These are phyloP conservation scores for Drosophila rufa DNA, from an alignment of 1,140 invertebrate genomes.

Conservation along the genomic window DNA sequence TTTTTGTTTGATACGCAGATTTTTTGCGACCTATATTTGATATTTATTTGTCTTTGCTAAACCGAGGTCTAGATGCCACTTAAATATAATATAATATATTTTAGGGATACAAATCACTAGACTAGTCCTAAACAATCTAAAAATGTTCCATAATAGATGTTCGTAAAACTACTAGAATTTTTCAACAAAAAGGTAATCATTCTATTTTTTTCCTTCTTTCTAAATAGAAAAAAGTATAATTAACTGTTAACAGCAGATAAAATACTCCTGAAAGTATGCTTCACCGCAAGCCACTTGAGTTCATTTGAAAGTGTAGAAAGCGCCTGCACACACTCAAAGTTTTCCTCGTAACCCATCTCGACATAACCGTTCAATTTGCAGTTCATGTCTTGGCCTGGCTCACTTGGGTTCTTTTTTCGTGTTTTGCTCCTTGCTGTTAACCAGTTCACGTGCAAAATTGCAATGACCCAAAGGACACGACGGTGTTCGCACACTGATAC, in stretches of 20 bases:
- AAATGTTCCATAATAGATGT: no score
- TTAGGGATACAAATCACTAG: no score
- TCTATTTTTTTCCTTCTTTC: no score
- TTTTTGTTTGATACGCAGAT: no score
- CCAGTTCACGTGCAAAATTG: slow-evolving; percentile 75
- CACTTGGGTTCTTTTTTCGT: slow-evolving; percentile 13
- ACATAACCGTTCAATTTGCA: slow-evolving; percentile 71
- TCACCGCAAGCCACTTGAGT: neutral
- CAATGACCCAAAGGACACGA: slow-evolving; percentile 60
- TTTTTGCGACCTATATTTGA: no score
- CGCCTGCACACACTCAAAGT: slow-evolving; percentile 1
- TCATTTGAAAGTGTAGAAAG: slow-evolving; percentile 16
- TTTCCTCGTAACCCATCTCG: slow-evolving; percentile 21
- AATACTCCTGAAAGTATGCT: slow-evolving; percentile 11
- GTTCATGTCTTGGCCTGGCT: slow-evolving; percentile 51
- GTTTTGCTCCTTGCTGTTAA: slow-evolving; percentile 57
- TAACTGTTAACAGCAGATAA: neutral
- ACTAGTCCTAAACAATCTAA: no score
- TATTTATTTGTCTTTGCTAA: no score
- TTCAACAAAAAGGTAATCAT: no score
- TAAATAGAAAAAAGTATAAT: neutral
- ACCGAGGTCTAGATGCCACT: no score
- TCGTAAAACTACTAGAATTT: no score
- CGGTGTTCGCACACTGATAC: neutral
- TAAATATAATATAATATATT: no score